Evolutionary conservation across 2,797 vertebrate species (phyloP), one percentile per base, ranked within the genome.

Genomic region (Xenopus petersii): DNA sequence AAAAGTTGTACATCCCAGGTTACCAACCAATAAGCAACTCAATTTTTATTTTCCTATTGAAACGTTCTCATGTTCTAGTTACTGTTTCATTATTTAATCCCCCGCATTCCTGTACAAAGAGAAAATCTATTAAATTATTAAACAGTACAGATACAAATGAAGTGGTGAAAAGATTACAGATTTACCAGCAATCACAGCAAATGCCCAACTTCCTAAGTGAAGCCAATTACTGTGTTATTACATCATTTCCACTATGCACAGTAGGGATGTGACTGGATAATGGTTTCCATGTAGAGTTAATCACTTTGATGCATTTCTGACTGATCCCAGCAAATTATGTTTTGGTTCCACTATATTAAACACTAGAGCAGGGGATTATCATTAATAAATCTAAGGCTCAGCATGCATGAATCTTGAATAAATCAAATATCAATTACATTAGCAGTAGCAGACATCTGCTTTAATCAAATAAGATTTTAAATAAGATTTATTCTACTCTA

Each of bases 371-470:
- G 82, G 82, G 88, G 87, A 92, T 93, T 94, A 94, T 94, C 92
- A 94, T 93, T 92, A 93, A 93, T 93, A 91, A 93, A 93, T 93
- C 92, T 93, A 89, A 91, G 86, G 88, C 91, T 89, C 87, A 93
- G 91, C 90, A 92, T 92, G 92, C 91, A 92, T 93, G 93, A 91
- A 93, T 94, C 92, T 93, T 92, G 90, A 94, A 93, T 93, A 93
- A 93, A 94, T 94, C 90, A 93, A 93, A 94, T 90, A 89, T 93
- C 91, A 92, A 90, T 91, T 93, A 93, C 92, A 93, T 93, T 92
- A 90, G 89, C 90, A 89, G 89, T 89, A 87, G 89, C 88, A 89
- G 90, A 91, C 91, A 92, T 93, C 89, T 91, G 89, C 90, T 91
- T 92, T 92, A 90, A 91, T 92, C 91, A 92, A 87, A 91, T 91